Conservation (phyloP, 2,113 vertebrate species). For the Phocoena sinus region DNA sequence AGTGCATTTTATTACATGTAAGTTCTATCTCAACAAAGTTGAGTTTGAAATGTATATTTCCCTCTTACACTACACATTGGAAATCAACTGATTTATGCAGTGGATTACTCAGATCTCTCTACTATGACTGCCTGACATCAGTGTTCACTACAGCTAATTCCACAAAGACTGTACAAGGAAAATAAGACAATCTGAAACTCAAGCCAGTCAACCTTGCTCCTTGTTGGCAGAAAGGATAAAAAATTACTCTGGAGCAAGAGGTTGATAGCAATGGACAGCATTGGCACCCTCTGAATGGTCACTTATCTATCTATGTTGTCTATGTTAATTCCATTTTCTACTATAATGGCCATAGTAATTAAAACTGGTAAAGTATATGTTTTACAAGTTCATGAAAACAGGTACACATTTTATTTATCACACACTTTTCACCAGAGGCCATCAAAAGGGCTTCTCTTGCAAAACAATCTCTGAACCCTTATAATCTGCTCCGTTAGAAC, state of each 20-base stretch:
- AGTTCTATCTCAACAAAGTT: conserved; percentile 9
- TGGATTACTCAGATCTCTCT: background rate
- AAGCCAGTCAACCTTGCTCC: conserved; percentile 12
- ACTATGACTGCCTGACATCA: background rate
- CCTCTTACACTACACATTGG: background rate
- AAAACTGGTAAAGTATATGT: conserved; percentile 1
- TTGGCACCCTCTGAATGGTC: background rate
- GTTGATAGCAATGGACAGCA: background rate
- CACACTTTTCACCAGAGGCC: background rate
- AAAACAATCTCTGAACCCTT: background rate
- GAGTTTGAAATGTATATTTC: background rate
- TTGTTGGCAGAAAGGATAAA: conserved; percentile 26
- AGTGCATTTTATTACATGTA: conserved; percentile 1
- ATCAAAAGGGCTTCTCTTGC: conserved; percentile 2
- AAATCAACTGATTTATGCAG: conserved; percentile 16
- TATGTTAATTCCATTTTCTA: conserved; percentile 35
- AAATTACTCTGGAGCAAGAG: background rate
- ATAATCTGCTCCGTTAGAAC: background rate
- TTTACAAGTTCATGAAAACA: conserved; percentile 50
- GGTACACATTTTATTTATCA: background rate
- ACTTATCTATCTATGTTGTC: background rate
- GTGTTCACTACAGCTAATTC: background rate
- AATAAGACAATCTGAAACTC: conserved; percentile 35
- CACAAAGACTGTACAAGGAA: conserved; percentile 30
- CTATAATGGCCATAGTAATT: background rate